A percentile compares a stretch with the other conserved stretches of the same genome.
Conservation (phyloP, 2,888 invertebrate genomes). For the Nasonia oneida region DNA sequence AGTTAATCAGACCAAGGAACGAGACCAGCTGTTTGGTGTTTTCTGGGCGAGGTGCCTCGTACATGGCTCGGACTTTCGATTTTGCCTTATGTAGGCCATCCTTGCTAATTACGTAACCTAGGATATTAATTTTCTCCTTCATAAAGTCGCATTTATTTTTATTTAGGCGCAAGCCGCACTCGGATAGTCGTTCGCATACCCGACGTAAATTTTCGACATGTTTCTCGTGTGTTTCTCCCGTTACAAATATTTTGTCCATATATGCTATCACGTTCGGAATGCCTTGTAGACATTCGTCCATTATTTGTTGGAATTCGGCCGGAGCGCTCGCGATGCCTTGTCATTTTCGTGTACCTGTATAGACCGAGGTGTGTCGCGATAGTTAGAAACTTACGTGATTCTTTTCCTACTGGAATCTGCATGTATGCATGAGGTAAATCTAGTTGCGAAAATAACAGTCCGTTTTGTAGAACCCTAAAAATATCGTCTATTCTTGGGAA, state of each 20-base stretch:
- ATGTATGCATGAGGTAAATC: constrained; percentile 58
- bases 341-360: constrained; percentile 5
- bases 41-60: constrained; percentile 28
- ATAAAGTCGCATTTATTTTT: background rate
- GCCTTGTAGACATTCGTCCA: constrained; percentile 61
- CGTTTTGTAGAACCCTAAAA: constrained; percentile 44
- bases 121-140: background rate
- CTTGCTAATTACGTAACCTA: constrained; percentile 62
- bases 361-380: constrained; percentile 31
- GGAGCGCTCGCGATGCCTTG: constrained; percentile 17
- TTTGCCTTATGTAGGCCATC: constrained; percentile 65
- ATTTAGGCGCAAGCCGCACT: background rate
- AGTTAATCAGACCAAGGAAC: constrained; percentile 43
- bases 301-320: constrained; percentile 37
- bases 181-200: constrained; percentile 44
- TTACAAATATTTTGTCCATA: constrained; percentile 67
- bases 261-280: constrained; percentile 62
- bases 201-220: constrained; percentile 60
- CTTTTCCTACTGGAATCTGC: constrained; percentile 44
- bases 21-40: constrained; percentile 41
- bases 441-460: constrained; percentile 43
- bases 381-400: constrained; percentile 42
- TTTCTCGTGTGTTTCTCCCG: constrained; percentile 57
- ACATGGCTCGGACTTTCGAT: constrained; percentile 46
- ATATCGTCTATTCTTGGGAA: constrained; percentile 63